Evolutionary conservation across 2,113 vertebrate genomes (phyloP).

Genomic region (Pionites leucogaster): DNA sequence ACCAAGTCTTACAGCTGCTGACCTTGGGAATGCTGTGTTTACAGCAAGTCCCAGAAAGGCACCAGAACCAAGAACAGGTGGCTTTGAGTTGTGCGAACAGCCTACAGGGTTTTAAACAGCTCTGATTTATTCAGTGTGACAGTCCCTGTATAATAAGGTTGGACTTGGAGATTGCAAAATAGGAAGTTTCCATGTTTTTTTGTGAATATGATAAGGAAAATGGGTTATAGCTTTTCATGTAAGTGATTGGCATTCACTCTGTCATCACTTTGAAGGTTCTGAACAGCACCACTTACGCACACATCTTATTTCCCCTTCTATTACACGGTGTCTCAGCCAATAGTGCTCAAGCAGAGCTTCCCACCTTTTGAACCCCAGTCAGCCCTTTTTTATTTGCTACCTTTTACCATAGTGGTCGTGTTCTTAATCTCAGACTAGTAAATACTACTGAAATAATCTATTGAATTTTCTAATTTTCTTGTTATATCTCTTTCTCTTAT

Average conservation of each 20-base stretch:
- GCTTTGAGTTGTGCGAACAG: constrained; percentile 25
- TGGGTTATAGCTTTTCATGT: background rate
- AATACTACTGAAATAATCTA: background rate
- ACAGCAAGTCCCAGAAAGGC: constrained; percentile 20
- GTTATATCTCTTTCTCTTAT: background rate
- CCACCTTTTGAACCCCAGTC: background rate
- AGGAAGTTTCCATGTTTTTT: background rate
- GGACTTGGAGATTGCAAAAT: background rate
- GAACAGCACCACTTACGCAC: background rate
- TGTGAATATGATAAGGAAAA: constrained; percentile 19
- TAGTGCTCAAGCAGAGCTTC: background rate
- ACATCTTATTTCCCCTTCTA: background rate
- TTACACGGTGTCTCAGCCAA: background rate
- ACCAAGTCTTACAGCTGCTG: background rate
- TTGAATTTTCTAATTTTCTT: background rate
- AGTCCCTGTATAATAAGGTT: constrained; percentile 39
- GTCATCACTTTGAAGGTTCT: background rate
- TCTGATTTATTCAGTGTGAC: constrained; percentile 45
- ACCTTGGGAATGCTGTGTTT: constrained; percentile 24
- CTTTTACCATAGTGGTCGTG: background rate
- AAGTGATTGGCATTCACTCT: background rate
- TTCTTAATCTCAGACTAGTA: background rate
- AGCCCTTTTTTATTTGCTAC: background rate
- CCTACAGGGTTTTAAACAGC: constrained; percentile 44
- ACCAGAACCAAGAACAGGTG: constrained; percentile 23